Evolutionary conservation across 2,797 vertebrate species (phyloP).

Genomic region (Tokudaia muenninki): DNA sequence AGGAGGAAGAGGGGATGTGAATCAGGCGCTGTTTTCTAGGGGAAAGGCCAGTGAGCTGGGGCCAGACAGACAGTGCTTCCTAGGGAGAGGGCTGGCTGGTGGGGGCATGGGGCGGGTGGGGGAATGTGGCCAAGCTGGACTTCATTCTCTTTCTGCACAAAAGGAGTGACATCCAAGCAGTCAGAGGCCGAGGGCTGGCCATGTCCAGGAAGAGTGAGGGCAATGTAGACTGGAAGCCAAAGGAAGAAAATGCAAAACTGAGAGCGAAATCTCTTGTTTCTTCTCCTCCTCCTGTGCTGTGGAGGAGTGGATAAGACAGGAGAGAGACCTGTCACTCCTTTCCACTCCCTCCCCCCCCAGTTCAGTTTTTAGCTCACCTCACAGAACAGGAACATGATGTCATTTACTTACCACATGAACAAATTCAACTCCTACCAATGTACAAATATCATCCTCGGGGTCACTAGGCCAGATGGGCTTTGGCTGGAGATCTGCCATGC

Average conservation of each 20-base stretch:
- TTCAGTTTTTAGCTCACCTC: slow-evolving; percentile 20
- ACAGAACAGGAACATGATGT: slow-evolving; percentile 26
- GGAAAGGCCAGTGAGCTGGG: neutral
- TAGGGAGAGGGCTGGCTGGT: neutral
- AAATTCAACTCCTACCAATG: slow-evolving; percentile 33
- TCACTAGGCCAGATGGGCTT: neutral
- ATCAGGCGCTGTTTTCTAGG: neutral
- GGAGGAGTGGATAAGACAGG: neutral
- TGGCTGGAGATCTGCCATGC: neutral
- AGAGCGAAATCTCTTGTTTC: neutral
- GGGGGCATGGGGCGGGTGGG: accelerated
- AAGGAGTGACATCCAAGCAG: neutral
- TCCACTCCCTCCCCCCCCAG: neutral
- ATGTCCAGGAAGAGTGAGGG: neutral
- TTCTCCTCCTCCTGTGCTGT: neutral
- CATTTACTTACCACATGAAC: slow-evolving; percentile 51
- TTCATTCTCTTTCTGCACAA: neutral
- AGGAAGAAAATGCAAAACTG: neutral
- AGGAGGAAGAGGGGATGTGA: neutral
- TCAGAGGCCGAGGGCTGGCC: neutral
- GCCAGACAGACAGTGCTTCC: neutral
- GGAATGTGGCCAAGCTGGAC: neutral
- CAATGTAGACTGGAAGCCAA: too few species aligned
- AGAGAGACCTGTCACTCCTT: neutral
- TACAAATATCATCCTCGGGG: neutral